A percentile compares a stretch with the other conserved stretches of the same genome.
Conservation (phyloP, 1,140 invertebrate genomes). For the Subanguina moxae region DNA sequence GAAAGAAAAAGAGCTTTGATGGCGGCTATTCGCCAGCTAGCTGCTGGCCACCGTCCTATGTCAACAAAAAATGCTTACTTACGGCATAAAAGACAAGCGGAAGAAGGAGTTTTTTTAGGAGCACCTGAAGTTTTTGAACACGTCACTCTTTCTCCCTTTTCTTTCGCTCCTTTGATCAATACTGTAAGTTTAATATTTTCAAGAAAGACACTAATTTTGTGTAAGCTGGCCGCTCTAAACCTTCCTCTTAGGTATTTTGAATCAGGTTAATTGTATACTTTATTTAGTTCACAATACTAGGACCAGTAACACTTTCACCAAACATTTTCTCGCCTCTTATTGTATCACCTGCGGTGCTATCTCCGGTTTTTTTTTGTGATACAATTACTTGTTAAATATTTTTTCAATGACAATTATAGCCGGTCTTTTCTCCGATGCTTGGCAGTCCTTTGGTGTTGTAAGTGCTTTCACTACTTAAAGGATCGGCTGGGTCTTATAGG, state of each 20-base stretch:
- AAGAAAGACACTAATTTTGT: too few relatives aligned
- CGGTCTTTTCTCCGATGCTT: not conserved
- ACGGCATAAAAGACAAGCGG: too few relatives aligned
- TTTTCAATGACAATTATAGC: too few relatives aligned
- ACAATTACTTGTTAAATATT: not conserved
- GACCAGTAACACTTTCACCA: not conserved
- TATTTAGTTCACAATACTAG: not conserved
- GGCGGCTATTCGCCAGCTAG: not conserved
- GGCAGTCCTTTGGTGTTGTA: not conserved
- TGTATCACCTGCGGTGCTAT: not conserved
- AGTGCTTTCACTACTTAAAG: too few relatives aligned
- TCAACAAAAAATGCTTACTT: not conserved
- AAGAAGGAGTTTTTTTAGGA: not conserved
- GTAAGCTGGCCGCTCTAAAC: too few relatives aligned
- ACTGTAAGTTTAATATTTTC: not conserved
- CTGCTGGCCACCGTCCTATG: not conserved
- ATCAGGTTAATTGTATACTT: too few relatives aligned
- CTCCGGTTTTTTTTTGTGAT: not conserved
- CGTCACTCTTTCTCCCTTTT: not conserved
- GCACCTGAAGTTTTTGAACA: not conserved
- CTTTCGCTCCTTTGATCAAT: not conserved
- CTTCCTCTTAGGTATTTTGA: too few relatives aligned
- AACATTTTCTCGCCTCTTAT: not conserved
- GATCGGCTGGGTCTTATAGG: too few relatives aligned
- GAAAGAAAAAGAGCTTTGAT: not conserved